Percentiles rank a stretch among this genome's conserved stretches.
These are phyloP conservation scores for Hemaris fuciformis DNA, from an alignment of 2,888 invertebrate species.

Conservation along the genomic window DNA sequence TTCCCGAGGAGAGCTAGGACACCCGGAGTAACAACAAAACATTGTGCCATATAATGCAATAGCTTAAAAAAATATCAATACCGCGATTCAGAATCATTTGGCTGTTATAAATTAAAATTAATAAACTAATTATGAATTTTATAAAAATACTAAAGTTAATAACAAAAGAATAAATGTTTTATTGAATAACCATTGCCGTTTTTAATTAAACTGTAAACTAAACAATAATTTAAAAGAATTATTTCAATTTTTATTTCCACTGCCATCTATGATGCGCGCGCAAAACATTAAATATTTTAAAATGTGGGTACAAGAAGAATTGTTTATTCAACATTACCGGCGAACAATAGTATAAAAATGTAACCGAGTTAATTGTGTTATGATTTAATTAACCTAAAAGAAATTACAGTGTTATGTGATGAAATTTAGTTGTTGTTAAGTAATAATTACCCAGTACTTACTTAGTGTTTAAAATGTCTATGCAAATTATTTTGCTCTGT, in stretches of 20 bases:
- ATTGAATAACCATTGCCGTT: not conserved
- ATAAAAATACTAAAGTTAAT: too few relatives aligned
- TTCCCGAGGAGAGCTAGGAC: constrained; percentile 70
- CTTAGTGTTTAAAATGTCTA: too few relatives aligned
- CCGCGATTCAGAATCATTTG: constrained; percentile 33
- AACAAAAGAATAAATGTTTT: not conserved
- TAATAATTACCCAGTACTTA: too few relatives aligned
- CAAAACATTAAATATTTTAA: not conserved
- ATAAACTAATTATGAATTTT: not conserved
- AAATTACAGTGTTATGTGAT: too few relatives aligned
- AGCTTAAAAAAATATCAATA: constrained; percentile 28
- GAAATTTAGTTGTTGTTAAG: too few relatives aligned
- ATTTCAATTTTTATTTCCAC: not conserved
- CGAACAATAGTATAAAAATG: not conserved
- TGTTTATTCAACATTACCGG: not conserved
- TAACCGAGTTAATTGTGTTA: not conserved
- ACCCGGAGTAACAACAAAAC: constrained; percentile 32
- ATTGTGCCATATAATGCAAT: not conserved
- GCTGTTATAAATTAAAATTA: not conserved
- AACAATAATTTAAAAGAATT: not conserved
- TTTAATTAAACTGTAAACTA: not conserved
- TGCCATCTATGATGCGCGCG: not conserved
- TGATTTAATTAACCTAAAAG: not conserved
- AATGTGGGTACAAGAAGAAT: not conserved
- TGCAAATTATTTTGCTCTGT: too few relatives aligned